These are phyloP conservation scores for Zonotrichia leucophrys DNA, from an alignment of 2,113 vertebrate species.

Conservation along the genomic window DNA sequence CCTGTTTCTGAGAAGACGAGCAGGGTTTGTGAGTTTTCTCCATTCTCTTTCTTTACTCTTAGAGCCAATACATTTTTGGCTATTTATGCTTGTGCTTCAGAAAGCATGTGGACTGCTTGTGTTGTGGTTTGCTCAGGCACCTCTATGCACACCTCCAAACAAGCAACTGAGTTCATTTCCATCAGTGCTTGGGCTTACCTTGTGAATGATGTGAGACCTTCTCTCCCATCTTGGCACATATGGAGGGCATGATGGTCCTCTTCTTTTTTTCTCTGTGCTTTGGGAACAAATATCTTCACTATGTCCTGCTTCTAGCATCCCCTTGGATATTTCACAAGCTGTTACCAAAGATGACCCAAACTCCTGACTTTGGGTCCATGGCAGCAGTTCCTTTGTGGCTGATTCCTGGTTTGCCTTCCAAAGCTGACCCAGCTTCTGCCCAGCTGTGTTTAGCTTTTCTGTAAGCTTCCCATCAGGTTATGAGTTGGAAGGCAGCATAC, in stretches of 20 bases:
- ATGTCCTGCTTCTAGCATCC: background rate
- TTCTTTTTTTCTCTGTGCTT: background rate
- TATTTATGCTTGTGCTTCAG: background rate
- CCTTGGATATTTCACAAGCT: background rate
- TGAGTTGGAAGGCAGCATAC: background rate
- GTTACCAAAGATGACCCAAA: background rate
- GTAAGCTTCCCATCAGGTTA: background rate
- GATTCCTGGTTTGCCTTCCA: background rate
- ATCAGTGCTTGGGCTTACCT: background rate
- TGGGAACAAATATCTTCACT: background rate
- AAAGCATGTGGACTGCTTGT: background rate
- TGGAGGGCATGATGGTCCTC: fast-evolving
- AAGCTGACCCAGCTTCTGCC: background rate
- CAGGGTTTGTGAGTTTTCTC: background rate
- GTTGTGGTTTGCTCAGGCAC: background rate
- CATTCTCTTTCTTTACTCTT: background rate
- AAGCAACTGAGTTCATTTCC: background rate
- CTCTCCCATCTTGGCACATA: background rate
- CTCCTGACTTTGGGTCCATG: too few species aligned
- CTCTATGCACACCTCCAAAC: background rate
- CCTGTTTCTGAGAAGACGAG: background rate
- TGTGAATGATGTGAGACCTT: background rate
- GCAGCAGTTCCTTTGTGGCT: background rate
- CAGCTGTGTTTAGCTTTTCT: background rate
- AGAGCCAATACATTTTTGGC: background rate